Conservation (phyloP, 2,888 invertebrate genomes). For the Encarsia formosa region DNA sequence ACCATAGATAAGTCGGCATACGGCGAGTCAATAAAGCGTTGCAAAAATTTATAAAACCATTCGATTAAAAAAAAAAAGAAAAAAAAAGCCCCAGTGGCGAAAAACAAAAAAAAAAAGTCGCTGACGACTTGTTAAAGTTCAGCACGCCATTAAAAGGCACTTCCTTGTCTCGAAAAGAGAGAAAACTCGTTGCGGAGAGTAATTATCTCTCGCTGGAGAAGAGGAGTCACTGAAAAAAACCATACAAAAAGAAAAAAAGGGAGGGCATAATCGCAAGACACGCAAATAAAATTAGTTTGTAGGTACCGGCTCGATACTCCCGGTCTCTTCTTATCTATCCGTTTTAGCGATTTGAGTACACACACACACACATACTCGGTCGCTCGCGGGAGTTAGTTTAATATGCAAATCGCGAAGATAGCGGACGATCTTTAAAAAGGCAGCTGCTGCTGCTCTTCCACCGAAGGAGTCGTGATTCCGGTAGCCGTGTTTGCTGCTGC, state of each 20-base stretch:
- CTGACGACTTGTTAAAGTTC: constrained; percentile 10
- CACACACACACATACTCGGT: background rate
- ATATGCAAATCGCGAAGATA: constrained; percentile 51
- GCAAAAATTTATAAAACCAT: constrained; percentile 1
- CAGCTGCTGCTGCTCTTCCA: constrained; percentile 21
- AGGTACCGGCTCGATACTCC: constrained; percentile 11
- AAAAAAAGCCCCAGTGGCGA: background rate
- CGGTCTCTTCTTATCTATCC: constrained; percentile 13
- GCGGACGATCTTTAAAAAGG: constrained; percentile 48
- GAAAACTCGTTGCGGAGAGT: background rate
- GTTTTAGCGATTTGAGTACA: constrained; percentile 17
- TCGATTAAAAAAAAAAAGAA: constrained; percentile 3
- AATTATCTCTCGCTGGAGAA: constrained; percentile 10
- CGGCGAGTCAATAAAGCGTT: background rate
- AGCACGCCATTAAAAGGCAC: constrained; percentile 17
- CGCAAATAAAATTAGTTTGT: constrained; percentile 24
- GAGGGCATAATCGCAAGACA: constrained; percentile 10
- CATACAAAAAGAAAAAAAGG: constrained; percentile 5
- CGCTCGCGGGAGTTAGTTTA: constrained; percentile 51
- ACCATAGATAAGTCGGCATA: background rate
- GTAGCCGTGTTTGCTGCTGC: constrained; percentile 46
- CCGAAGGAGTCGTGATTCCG: constrained; percentile 48
- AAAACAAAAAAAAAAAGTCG: background rate
- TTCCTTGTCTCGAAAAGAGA: constrained; percentile 4
- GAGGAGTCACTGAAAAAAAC: background rate